Evolutionary conservation across 1,140 invertebrate species (phyloP), one percentile per base, ranked within the genome.

Genomic region (Drosophila tropicalis): DNA sequence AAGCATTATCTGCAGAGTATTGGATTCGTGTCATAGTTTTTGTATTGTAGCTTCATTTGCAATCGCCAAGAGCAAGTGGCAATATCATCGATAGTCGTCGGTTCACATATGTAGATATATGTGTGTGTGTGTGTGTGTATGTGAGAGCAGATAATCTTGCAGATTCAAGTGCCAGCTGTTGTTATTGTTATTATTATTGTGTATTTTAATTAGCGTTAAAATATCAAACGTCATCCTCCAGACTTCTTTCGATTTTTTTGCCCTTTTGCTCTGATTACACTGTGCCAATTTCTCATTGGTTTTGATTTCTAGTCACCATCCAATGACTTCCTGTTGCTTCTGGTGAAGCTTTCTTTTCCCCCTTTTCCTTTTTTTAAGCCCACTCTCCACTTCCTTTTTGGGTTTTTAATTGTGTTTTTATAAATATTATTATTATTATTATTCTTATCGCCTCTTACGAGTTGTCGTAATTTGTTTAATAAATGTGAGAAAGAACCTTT

Each of bases 161-260:
- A 65, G 72, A 51, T 77, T 86, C 66, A 67, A 86, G 83, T 86
- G 83, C 69, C 83, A 86, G 63, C 79, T 87, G 82, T 87, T 78
- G 62, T 64, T 77, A 47, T 54, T 67, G 75, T 71, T 78, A 67
- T 86, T 81, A 66, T 36, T 36, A 36, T 86, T 86, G 79, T 87
- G 81, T 86, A 87, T 86, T 86, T 73, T 86, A 86, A 86, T 86
- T 86, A 86, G 83, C 83, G 83, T 83, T 79, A 57, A 83, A 86
- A 86, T 79, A 86, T 82, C 70, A 76, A 76, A 76, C 75, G 76
- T 79, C 83, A 87, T 87, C 34, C 29, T 39, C 12, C 10, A 39
- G 36, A 39, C 36, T 39, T 40, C 22, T 36, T 12, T n/a, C 41
- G 47, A 32, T 0, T 25, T 55, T 55, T 62, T 57, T 55, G 10